Conservation (phyloP, 2,113 vertebrate genomes). For the Lethenteron camtschaticum region DNA sequence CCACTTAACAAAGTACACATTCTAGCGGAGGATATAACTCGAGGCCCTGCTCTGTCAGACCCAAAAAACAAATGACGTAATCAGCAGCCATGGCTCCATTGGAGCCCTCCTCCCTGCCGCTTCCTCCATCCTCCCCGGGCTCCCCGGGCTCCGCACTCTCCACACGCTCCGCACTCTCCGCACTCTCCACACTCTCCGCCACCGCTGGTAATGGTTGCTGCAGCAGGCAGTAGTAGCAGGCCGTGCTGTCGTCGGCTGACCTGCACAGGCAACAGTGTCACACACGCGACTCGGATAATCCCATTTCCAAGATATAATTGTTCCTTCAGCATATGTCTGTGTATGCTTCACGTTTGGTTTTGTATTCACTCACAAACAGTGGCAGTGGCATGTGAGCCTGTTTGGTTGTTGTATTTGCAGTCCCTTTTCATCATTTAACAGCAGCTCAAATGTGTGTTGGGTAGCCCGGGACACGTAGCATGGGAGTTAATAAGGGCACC, state of each 20-base stretch:
- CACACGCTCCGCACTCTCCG: not conserved
- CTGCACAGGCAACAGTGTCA: not conserved
- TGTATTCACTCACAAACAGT: no score
- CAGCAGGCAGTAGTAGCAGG: constrained; percentile 4
- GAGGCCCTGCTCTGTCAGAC: constrained; percentile 1
- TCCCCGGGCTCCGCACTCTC: not conserved
- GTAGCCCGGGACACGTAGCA: no score
- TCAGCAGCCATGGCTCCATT: not conserved
- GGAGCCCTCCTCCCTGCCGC: not conserved
- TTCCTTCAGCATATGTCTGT: no score
- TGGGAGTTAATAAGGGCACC: no score
- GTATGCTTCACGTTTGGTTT: no score
- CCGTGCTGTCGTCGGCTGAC: constrained; percentile 2
- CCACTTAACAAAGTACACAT: not conserved
- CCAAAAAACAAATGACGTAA: constrained; percentile 1
- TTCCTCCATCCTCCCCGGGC: not conserved
- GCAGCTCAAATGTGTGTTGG: no score
- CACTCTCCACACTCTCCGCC: not conserved
- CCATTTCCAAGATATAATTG: no score
- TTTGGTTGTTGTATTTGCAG: no score
- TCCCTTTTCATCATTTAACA: no score
- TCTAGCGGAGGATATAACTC: not conserved
- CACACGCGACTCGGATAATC: no score
- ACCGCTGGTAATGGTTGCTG: not conserved
- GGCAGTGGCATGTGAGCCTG: no score